Percentiles rank a stretch among this genome's conserved stretches.
These are phyloP conservation scores for Alcis repandata DNA, from an alignment of 2,888 invertebrate species.

Conservation along the genomic window DNA sequence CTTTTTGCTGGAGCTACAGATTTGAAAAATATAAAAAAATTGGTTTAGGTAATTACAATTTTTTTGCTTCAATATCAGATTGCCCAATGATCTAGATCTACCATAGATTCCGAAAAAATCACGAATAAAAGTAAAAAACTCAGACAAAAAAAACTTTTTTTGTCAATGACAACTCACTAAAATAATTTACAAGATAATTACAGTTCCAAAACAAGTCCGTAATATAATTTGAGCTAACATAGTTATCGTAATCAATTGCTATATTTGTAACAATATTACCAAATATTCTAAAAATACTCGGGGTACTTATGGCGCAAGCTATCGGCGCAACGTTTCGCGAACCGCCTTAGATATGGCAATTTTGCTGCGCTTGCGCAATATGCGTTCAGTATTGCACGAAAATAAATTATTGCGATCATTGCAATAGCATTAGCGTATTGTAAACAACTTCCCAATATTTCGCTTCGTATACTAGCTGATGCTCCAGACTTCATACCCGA, in stretches of 20 bases:
- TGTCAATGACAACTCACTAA: no score
- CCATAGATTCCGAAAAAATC: no score
- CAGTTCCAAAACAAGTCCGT: conserved; percentile 2
- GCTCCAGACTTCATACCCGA: no score
- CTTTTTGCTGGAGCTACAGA: no score
- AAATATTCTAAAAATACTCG: conserved; percentile 50
- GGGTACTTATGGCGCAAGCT: conserved; percentile 48
- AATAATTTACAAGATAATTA: no score
- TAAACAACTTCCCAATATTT: conserved; percentile 10
- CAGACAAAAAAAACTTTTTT: no score
- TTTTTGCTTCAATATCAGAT: no score
- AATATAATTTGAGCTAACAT: not conserved
- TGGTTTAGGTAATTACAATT: no score
- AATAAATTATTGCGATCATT: conserved; percentile 46
- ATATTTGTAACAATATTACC: conserved; percentile 44
- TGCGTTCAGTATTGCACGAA: conserved; percentile 59
- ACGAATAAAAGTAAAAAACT: no score
- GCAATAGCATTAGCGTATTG: conserved; percentile 17
- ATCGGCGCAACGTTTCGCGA: conserved; percentile 56
- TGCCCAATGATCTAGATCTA: no score
- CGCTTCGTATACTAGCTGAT: not conserved
- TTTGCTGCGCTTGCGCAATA: conserved; percentile 54
- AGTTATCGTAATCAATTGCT: conserved; percentile 8
- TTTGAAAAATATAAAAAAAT: no score
- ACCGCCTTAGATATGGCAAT: conserved; percentile 57